Evolutionary conservation across 2,797 vertebrate species (phyloP).

Genomic region (Brachymystax lenok): DNA sequence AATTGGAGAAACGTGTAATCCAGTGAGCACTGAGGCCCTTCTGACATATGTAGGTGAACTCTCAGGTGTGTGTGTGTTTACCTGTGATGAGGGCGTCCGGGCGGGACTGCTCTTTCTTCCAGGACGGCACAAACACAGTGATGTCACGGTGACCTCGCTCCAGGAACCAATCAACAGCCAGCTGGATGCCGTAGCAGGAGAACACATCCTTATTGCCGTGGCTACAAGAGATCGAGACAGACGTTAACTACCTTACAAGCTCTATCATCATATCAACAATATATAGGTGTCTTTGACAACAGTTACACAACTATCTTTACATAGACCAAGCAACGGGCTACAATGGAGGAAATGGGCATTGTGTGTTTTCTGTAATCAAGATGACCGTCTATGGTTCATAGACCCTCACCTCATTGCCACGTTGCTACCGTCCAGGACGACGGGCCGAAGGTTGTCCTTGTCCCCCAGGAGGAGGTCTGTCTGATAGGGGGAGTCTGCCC

Average conservation of each 20-base stretch:
- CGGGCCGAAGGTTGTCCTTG: constrained; percentile 89
- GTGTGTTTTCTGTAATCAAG: not conserved
- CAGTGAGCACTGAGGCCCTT: not conserved
- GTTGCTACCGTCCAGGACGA: constrained; percentile 96
- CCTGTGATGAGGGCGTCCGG: constrained; percentile 94
- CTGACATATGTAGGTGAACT: not conserved
- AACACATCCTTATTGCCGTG: constrained; percentile 97
- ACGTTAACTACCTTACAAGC: not conserved
- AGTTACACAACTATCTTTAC: not conserved
- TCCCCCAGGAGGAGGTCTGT: constrained; percentile 75
- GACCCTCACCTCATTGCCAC: constrained; percentile 93
- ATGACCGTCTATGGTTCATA: not conserved
- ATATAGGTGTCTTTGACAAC: not conserved
- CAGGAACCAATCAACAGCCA: constrained; percentile 94
- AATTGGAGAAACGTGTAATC: not conserved
- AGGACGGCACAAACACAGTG: constrained; percentile 93
- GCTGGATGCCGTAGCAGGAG: constrained; percentile 93
- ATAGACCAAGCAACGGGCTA: not conserved
- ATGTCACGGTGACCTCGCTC: constrained; percentile 91
- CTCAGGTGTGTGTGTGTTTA: constrained; percentile 46
- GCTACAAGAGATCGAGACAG: constrained; percentile 62
- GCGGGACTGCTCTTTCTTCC: constrained; percentile 93
- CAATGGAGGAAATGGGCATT: not conserved
- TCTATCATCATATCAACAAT: not conserved
- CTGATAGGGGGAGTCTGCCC: constrained; percentile 85